Evolutionary conservation across 2,797 vertebrate species (phyloP).

Genomic region (Poecile montanus): DNA sequence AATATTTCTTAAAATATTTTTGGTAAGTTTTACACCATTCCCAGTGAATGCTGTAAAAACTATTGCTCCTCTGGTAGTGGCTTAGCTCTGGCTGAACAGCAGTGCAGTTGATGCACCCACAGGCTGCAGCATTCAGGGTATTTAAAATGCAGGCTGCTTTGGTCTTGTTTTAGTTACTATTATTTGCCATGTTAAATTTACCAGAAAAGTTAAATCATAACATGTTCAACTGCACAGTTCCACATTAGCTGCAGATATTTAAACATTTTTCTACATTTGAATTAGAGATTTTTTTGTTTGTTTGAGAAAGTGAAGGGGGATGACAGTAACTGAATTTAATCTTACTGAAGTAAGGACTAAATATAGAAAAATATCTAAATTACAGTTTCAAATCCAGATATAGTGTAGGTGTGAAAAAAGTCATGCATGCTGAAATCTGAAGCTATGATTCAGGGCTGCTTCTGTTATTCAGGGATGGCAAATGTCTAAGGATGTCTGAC

Average conservation of each 20-base stretch:
- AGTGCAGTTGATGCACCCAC: background rate
- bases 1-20: background rate
- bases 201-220: background rate
- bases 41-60: background rate
- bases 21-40: background rate
- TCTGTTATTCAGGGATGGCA: background rate
- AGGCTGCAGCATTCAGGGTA: background rate
- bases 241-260: background rate
- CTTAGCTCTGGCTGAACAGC: background rate
- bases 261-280: background rate
- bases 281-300: background rate
- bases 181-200: background rate
- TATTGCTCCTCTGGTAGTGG: background rate
- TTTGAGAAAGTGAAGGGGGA: background rate
- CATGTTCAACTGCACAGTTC: background rate
- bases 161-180: background rate
- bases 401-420: background rate
- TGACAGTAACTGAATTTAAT: background rate
- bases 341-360: background rate
- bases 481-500: background rate
- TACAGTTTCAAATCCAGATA: background rate
- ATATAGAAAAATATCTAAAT: background rate
- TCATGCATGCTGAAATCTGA: background rate
- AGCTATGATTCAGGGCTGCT: background rate
- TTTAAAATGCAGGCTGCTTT: background rate